These are phyloP conservation scores for Lepidocyrtinus sp. DNA, from an alignment of 2,888 invertebrate genomes.

Conservation along the genomic window DNA sequence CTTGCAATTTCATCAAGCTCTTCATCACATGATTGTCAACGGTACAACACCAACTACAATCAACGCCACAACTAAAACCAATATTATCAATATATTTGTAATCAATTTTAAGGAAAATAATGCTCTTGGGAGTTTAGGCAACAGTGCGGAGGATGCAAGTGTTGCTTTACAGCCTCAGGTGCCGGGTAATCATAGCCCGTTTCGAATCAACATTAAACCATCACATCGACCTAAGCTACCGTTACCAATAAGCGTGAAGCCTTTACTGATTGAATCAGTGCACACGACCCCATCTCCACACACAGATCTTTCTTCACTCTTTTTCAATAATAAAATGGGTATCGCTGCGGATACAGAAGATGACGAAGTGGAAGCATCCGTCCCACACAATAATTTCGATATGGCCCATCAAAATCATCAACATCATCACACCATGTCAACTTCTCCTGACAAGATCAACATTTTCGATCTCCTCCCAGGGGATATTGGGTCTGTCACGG, in stretches of 20 bases:
- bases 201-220: slow-evolving; percentile 50
- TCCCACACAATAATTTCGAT: slow-evolving; percentile 27
- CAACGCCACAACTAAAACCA: slow-evolving; percentile 69
- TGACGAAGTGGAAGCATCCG: slow-evolving; percentile 28
- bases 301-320: slow-evolving; percentile 40
- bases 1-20: slow-evolving; percentile 70
- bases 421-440: slow-evolving; percentile 22
- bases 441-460: slow-evolving; percentile 56
- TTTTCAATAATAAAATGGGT: slow-evolving; percentile 62
- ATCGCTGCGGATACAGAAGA: slow-evolving; percentile 44
- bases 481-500: slow-evolving; percentile 63
- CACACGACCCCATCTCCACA: slow-evolving; percentile 23
- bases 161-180: neutral
- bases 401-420: slow-evolving; percentile 13
- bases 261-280: slow-evolving; percentile 51
- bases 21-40: slow-evolving; percentile 69
- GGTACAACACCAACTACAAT: slow-evolving; percentile 68
- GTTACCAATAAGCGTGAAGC: slow-evolving; percentile 36
- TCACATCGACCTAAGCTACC: slow-evolving; percentile 37
- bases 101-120: slow-evolving; percentile 66
- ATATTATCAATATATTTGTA: slow-evolving; percentile 70
- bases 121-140: slow-evolving; percentile 21
- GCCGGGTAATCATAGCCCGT: slow-evolving; percentile 30
- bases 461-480: slow-evolving; percentile 69
- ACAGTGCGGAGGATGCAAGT: slow-evolving; percentile 17